Evolutionary conservation across 2,797 vertebrate genomes (phyloP).

Genomic region (Lacerta viridis): DNA sequence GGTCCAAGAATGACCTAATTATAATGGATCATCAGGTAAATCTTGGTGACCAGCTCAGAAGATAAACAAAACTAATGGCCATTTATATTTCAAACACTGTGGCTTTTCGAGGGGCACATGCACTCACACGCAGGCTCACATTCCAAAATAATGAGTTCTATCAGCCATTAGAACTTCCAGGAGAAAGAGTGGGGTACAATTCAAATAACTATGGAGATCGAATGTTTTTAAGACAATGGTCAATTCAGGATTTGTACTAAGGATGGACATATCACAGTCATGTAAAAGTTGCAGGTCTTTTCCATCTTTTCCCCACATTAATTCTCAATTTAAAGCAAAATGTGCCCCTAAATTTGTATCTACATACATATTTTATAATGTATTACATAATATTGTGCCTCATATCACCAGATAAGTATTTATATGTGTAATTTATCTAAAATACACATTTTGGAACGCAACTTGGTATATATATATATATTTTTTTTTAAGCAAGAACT

Average conservation of each 20-base stretch:
- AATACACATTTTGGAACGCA: too few relatives aligned
- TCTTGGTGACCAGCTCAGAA: slow-evolving; percentile 46
- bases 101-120: slow-evolving; percentile 33
- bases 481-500: too few relatives aligned
- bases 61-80: slow-evolving; percentile 54
- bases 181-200: not conserved
- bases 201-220: not conserved
- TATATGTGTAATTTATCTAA: too few relatives aligned
- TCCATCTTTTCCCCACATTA: not conserved
- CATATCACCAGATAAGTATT: too few relatives aligned
- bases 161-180: not conserved
- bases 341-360: too few relatives aligned
- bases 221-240: not conserved
- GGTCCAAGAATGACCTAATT: slow-evolving; percentile 52
- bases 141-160: slow-evolving; percentile 44
- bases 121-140: slow-evolving; percentile 35
- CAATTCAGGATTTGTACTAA: not conserved
- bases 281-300: not conserved
- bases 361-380: too few relatives aligned
- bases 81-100: slow-evolving; percentile 45
- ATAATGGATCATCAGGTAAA: slow-evolving; percentile 60
- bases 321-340: too few relatives aligned
- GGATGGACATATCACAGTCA: not conserved
- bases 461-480: too few relatives aligned
- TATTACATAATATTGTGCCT: too few relatives aligned